Conservation (phyloP, 1,140 invertebrate genomes). For the Drepana arcuata region DNA sequence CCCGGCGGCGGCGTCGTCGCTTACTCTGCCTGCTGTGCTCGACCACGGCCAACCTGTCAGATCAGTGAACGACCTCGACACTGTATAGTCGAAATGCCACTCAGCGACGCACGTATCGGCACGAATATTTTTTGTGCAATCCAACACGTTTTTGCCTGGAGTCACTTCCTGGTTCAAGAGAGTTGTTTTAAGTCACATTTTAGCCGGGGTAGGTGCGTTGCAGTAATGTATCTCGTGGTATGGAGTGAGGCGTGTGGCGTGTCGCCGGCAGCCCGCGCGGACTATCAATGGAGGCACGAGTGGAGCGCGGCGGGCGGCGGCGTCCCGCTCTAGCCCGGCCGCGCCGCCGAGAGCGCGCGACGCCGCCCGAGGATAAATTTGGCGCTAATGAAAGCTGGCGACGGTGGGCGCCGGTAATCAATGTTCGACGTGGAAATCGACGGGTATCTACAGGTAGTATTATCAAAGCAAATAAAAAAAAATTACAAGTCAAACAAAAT, state of each 20-base stretch:
- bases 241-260: constrained; percentile 42
- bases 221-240: constrained; percentile 25
- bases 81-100: constrained; percentile 24
- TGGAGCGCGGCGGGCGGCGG: constrained; percentile 13
- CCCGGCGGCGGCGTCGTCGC: constrained; percentile 2
- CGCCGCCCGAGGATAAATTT: constrained; percentile 63
- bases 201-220: constrained; percentile 27
- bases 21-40: not conserved
- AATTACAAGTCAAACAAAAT: too few species aligned
- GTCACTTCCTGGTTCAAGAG: constrained; percentile 18
- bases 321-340: constrained; percentile 40
- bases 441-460: constrained; percentile 32
- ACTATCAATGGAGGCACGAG: constrained; percentile 57
- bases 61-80: constrained; percentile 58
- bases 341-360: constrained; percentile 39
- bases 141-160: constrained; percentile 7
- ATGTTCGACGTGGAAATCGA: constrained; percentile 63
- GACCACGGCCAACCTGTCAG: constrained; percentile 29
- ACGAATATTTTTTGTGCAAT: constrained; percentile 24
- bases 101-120: constrained; percentile 18
- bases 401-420: constrained; percentile 64
- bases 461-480: constrained; percentile 24
- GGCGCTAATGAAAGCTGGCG: constrained; percentile 61
- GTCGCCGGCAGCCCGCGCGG: constrained; percentile 53
- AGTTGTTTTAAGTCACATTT: constrained; percentile 38